Evolutionary conservation across 2,888 invertebrate genomes (phyloP).

Genomic region (Byasa hedistus): DNA sequence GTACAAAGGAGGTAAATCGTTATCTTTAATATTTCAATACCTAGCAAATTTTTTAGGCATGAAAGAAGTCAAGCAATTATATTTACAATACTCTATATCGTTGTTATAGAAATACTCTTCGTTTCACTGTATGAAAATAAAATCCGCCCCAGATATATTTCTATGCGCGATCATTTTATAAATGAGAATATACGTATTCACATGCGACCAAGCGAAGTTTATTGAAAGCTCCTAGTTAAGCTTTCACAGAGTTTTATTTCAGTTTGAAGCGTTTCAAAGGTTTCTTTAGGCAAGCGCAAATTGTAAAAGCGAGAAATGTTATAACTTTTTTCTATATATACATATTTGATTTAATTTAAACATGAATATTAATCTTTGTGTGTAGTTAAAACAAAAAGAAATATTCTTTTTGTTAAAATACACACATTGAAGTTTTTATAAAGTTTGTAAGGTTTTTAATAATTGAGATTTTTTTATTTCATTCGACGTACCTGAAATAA

Average conservation of each 20-base stretch:
- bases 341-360: conserved; percentile 1
- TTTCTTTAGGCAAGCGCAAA: conserved; percentile 14
- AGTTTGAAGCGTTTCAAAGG: conserved; percentile 27
- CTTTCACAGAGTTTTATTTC: conserved; percentile 27
- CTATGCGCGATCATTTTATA: conserved; percentile 18
- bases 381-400: not conserved
- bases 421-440: not conserved
- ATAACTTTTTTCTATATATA: conserved; percentile 7
- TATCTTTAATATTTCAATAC: not conserved
- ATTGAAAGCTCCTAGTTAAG: conserved; percentile 29
- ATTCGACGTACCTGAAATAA: not conserved
- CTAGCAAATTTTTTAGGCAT: not conserved
- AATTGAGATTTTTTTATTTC: not conserved
- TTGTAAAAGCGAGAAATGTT: conserved; percentile 22
- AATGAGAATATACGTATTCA: conserved; percentile 27
- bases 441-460: not conserved
- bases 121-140: conserved; percentile 13
- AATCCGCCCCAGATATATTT: conserved; percentile 20
- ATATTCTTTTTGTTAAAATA: not conserved
- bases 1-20: too few relatives aligned
- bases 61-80: not conserved
- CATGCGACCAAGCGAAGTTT: conserved; percentile 27
- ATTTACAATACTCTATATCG: not conserved
- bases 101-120: conserved; percentile 11
- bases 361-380: not conserved